phyloP scores from a whole-genome alignment of 2,888 invertebrate genomes.

The Ectemnius lituratus region DNA sequence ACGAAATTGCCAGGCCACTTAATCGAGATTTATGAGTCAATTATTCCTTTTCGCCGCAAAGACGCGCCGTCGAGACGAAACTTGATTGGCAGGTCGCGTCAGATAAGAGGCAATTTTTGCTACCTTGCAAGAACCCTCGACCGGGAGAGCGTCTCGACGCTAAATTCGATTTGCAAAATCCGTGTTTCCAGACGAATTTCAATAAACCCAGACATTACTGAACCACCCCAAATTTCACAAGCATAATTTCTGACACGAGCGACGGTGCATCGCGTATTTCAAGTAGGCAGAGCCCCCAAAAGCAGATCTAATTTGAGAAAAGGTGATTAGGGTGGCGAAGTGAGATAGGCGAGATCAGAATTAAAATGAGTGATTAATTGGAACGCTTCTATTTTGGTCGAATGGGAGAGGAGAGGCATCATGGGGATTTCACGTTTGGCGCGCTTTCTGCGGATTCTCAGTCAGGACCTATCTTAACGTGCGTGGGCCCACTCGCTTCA shows the following conservation, averaged over 20 bases:
- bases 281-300: too few relatives aligned
- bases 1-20: constrained; percentile 41
- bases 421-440: constrained; percentile 47
- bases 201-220: not conserved
- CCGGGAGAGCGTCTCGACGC: too few relatives aligned
- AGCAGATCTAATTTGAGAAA: too few relatives aligned
- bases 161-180: not conserved
- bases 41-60: constrained; percentile 25
- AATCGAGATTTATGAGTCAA: constrained; percentile 40
- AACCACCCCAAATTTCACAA: too few relatives aligned
- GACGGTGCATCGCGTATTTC: too few relatives aligned
- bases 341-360: too few relatives aligned
- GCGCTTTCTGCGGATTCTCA: constrained; percentile 62
- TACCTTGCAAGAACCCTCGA: not conserved
- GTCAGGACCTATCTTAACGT: constrained; percentile 76
- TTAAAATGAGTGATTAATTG: too few relatives aligned
- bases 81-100: constrained; percentile 12
- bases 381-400: too few relatives aligned
- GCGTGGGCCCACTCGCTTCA: constrained; percentile 69
- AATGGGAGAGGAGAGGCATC: too few relatives aligned
- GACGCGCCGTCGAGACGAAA: constrained; percentile 8
- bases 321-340: too few relatives aligned
- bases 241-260: too few relatives aligned
- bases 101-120: constrained; percentile 15
- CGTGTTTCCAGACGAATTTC: not conserved